Percentiles rank a stretch among this genome's conserved stretches.
Conservation (phyloP, 2,797 vertebrate genomes). For the Tamandua tetradactyla region DNA sequence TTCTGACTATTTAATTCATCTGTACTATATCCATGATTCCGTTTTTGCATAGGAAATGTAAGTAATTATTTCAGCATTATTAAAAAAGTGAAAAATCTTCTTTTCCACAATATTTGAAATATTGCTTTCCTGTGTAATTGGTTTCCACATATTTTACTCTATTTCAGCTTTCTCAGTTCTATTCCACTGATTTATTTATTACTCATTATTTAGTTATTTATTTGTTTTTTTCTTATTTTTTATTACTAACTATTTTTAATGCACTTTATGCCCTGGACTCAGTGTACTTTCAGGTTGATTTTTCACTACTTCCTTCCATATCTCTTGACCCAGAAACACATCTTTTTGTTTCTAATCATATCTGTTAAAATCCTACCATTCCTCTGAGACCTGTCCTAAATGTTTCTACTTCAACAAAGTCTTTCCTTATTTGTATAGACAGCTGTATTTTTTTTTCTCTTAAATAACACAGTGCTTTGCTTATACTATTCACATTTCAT, state of each 20-base stretch:
- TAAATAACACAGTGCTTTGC: conserved; percentile 1
- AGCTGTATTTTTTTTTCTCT: not conserved
- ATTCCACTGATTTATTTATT: conserved; percentile 27
- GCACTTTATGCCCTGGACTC: not conserved
- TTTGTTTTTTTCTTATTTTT: too few relatives aligned
- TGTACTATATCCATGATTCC: not conserved
- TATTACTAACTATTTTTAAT: conserved; percentile 45
- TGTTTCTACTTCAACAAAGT: not conserved
- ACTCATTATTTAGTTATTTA: conserved; percentile 26
- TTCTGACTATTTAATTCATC: not conserved
- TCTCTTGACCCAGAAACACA: conserved; percentile 53
- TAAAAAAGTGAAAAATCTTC: not conserved
- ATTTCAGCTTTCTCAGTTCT: not conserved
- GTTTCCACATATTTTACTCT: not conserved
- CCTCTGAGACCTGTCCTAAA: conserved; percentile 34
- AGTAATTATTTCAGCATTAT: not conserved
- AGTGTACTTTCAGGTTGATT: not conserved
- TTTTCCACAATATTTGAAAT: not conserved
- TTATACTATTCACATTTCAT: not conserved
- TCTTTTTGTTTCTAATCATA: conserved; percentile 34
- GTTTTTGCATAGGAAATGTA: not conserved
- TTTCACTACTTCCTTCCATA: not conserved
- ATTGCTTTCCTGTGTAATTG: not conserved
- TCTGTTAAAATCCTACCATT: conserved; percentile 36
- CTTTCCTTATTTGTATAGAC: not conserved